Base-by-base conservation (phyloP, 2,113 vertebrate genomes). In the Antechinus flavipes region DNA sequence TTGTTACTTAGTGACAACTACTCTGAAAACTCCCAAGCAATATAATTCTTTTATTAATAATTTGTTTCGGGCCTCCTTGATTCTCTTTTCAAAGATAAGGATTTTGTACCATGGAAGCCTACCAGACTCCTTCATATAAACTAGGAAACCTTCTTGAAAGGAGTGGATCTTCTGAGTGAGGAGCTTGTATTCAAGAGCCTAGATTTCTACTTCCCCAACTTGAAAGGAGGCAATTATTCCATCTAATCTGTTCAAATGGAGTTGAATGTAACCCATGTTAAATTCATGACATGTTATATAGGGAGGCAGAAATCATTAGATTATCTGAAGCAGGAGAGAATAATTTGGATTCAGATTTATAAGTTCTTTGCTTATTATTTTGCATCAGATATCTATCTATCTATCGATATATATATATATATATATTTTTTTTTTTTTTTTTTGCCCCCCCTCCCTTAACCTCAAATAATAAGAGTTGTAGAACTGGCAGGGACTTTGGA, bases 1-100 rank as follows among this genome's bases (percentile, higher is more conserved):
- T 53, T 94, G 24, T 54, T 96, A 42, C 76, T 35, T 49, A 35
- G 0, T 93, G 54, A 76, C 61, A 93, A 76, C 35, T 3, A 54
- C 68, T 97, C 96, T 16, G 47, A 68, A 91, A 93, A 53, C 54
- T 23, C 42, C 22, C 26, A 47, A 49, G 42, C 68, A 30, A 93
- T 49, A 54, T 53, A 25, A 55, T 84, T 96, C 94, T 61, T 42
- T 54, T 68, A 16, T 56, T 61, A 89, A 49, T 46, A 12, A 8
- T 96, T 95, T 25, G 53, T 92, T 92, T 42, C 9, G 76, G 56
- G 55, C 56, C 50, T 24, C 52, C 53, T 42, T 94, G 26, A 52
- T 95, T 97, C 42, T 90, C 47, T 91, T 91, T 97, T 68, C 58
- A 92, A 55, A 95, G 96, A 55, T 89, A 76, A 89, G 8, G 53